Evolutionary conservation across 2,797 vertebrate species (phyloP), one percentile per base, ranked within the genome.

Genomic region (Hephaestus fuliginosus): DNA sequence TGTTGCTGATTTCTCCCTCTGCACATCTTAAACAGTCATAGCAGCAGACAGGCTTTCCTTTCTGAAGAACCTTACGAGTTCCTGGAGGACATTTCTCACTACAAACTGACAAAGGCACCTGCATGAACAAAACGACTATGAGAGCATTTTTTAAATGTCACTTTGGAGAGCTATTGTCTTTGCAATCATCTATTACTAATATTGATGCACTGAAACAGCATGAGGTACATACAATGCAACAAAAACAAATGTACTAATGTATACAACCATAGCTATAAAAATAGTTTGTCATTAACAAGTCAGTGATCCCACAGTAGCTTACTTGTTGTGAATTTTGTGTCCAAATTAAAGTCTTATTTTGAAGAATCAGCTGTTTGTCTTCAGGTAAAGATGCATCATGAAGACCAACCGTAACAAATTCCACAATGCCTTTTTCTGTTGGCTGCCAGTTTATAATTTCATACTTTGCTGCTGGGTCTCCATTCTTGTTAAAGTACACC

Each of bases 401-500:
- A 3, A 91, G 72, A 46, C 94, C 95, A 39, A 95, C 89, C 11
- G 80, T 86, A 2, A 91, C 91, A 91, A 95, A 93, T 7, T 90
- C 85, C 74, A 93, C 82, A 2, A 58, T 39, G 5, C 87, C 63
- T 0, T 84, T 78, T 53, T 76, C 43, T 60, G 44, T 84, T 15
- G 76, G 86, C 80, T 94, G 93, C 95, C 95, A 94, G 78, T 95
- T 95, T 69, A 95, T 90, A 36, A 95, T 80, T 48, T 95, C 94
- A 90, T 95, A 95, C 53, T 91, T 94, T 82, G 94, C 93, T 0
- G 91, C 53, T 66, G 92, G 91, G 22, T 95, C 95, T 74, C 94
- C 95, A 22, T 93, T 89, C 36, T 90, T 80, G 84, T 95, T 85
- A 44, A 96, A 95, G 67, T 91, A 92, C 57, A 95, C 92, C 1